Evolutionary conservation across 1,140 invertebrate genomes (phyloP).

Genomic region (Drosophila arawakana): DNA sequence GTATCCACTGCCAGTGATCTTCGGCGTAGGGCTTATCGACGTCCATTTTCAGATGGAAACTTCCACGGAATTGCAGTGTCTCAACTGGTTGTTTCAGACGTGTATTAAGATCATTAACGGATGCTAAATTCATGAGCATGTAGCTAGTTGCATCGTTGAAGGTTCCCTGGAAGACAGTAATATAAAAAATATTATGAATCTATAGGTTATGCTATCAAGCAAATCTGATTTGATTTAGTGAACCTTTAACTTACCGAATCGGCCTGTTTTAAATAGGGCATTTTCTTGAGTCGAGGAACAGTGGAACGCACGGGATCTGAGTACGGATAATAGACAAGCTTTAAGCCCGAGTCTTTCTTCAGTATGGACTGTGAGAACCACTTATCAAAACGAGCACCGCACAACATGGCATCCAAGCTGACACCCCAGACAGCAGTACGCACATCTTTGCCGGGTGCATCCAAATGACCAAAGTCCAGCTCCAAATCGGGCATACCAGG

Average conservation of each 20-base stretch:
- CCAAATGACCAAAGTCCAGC: constrained; percentile 81
- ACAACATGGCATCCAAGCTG: constrained; percentile 86
- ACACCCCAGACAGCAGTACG: constrained; percentile 85
- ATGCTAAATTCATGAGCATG: constrained; percentile 85
- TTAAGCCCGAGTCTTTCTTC: constrained; percentile 85
- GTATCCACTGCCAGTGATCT: constrained; percentile 84
- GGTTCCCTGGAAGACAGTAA: constrained; percentile 80
- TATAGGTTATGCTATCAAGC: too few relatives aligned
- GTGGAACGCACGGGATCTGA: constrained; percentile 76
- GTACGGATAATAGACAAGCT: constrained; percentile 87
- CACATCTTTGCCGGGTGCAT: constrained; percentile 70
- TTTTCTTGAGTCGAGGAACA: constrained; percentile 49
- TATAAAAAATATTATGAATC: too few relatives aligned
- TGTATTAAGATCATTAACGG: constrained; percentile 85
- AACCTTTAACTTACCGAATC: constrained; percentile 63
- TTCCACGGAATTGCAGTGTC: constrained; percentile 86
- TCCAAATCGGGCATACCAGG: constrained; percentile 85
- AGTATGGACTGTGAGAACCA: constrained; percentile 87
- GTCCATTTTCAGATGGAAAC: constrained; percentile 85
- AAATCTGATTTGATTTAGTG: too few relatives aligned
- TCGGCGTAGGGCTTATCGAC: constrained; percentile 84
- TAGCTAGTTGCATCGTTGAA: constrained; percentile 85
- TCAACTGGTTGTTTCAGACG: constrained; percentile 83
- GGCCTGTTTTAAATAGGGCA: constrained; percentile 62
- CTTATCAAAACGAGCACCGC: constrained; percentile 87